These are phyloP conservation scores for Zoroaster sp. DNA, from an alignment of 53 echinoderm and acorn worm genomes.

Conservation along the genomic window DNA sequence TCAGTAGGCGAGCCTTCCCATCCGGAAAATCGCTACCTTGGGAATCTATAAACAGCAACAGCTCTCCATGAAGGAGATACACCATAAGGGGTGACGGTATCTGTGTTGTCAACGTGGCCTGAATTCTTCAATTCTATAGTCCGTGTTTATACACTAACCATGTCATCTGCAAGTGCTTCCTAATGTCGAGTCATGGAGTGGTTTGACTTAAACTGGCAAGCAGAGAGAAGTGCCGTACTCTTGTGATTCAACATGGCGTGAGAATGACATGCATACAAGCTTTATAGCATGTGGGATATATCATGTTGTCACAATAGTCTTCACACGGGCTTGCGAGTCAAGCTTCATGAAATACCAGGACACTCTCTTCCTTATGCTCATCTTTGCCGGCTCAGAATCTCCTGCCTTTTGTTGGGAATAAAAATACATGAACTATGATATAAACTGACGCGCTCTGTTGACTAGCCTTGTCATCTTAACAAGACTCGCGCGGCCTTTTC, in stretches of 20 bases:
- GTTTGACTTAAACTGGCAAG: conserved; percentile 22
- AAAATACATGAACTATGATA: conserved; percentile 22
- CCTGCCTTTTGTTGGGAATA: neutral
- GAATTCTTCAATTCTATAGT: conserved; percentile 24
- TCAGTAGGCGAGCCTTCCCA: neutral
- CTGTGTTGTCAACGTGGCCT: neutral
- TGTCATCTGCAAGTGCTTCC: conserved; percentile 38
- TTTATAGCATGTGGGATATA: no score
- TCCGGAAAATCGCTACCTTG: neutral
- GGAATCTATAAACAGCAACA: neutral
- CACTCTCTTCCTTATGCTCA: neutral
- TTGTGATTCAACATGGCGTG: conserved; percentile 52
- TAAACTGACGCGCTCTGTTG: conserved; percentile 16
- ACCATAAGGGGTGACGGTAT: neutral
- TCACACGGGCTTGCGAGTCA: neutral
- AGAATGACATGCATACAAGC: conserved; percentile 1
- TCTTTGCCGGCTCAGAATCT: neutral
- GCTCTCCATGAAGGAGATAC: neutral
- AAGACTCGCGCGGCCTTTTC: neutral
- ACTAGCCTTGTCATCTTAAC: neutral
- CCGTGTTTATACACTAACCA: conserved; percentile 31
- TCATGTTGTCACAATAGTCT: no score
- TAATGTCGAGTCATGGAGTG: conserved; percentile 38
- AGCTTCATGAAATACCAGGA: neutral
- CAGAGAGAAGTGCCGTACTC: conserved; percentile 8